Evolutionary conservation across 2,113 vertebrate genomes (phyloP), one percentile per base, ranked within the genome.

Genomic region (Calidris pygmaea): DNA sequence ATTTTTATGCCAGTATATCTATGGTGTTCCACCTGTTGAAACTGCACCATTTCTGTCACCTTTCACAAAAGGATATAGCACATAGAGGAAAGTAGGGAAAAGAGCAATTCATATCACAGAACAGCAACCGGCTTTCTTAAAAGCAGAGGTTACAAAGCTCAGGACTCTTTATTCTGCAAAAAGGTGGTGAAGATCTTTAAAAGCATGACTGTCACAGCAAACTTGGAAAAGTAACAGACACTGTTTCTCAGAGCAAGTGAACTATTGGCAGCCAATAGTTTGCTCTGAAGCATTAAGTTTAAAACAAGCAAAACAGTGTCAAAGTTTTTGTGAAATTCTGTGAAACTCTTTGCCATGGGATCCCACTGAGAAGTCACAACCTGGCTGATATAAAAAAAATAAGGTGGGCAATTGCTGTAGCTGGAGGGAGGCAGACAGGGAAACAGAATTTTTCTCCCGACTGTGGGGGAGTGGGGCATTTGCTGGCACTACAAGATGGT

Each of bases 61-160:
- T 7, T 71, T 86, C 68, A 95, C 37, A 47, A 87, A 90, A 84
- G 8, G 20, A 67, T 77, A 16, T 14, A 83, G 13, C 47, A 75
- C 68, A 52, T 8, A 85, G 67, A 80, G 72, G 32, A 85, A 88
- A 68, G 37, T 9, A 63, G 37, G 47, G 23, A 55, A 80, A 83
- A 86, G 50, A 81, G 7, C 24, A 55, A 90, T 86, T 92, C n/a
- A 34, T 84, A 76, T 45, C 50, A 88, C 85, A 89, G 85, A 90
- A 86, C 19, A 93, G 67, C 56, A 94, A 62, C 32, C 4, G 9
- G 4, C 8, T 88, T 92, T 86, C 55, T 92, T 83, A 93, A 92
- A 96, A 93, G 59, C 12, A 45, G 37, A 32, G 63, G 63, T 90
- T 95, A 81, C 50, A 92, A 89, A 96, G 47, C 76, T 89, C 41